Base-by-base conservation (phyloP, 1,140 invertebrate genomes). In the Sycobia sp. region DNA sequence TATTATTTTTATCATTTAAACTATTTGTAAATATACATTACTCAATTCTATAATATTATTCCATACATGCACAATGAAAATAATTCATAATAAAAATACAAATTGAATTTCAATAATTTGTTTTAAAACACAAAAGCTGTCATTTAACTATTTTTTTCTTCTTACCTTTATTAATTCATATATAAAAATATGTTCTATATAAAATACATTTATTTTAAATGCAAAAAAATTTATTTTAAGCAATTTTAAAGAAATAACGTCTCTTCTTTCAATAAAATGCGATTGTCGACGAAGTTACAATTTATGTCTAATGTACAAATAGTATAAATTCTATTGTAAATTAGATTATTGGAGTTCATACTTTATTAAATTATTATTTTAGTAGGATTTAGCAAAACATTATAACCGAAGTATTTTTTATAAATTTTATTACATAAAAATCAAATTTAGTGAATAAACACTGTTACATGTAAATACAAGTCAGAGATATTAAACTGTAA, bases 171-270 rank as follows among this genome's bases (percentile, higher is more conserved):
- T 51, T 11, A 3, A 47, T 8, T 47, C 14, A 18, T 36, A 16
- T 62, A 49, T 49, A 56, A 49, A 62, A 49, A 62, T 50, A 49
- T 32, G 43, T 32, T n/a, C 38, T 62, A n/a, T n/a, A n/a, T n/a
- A n/a, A n/a, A n/a, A n/a, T 49, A 62, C 41, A 51, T 32, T 46
- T 34, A 60, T 34, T 20, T 51, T 51, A n/a, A 56, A 27, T 13
- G 25, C 8, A 29, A 51, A 62, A 55, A 55, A 27, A 39, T 47
- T 55, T 36, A 49, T 49, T 55, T 55, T 51, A 51, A 62, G 41
- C 44, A 56, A 63, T 57, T 63, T 63, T 57, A 63, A 57, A 54
- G 39, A 63, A 63, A 57, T 51, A 63, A 63, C 54, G 54, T 23
- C 54, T 63, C 62, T 22, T 3, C 18, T 49, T 49, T 32, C 50